Evolutionary conservation across 2,888 invertebrate species (phyloP).

Genomic region (Drosophila colorata): DNA sequence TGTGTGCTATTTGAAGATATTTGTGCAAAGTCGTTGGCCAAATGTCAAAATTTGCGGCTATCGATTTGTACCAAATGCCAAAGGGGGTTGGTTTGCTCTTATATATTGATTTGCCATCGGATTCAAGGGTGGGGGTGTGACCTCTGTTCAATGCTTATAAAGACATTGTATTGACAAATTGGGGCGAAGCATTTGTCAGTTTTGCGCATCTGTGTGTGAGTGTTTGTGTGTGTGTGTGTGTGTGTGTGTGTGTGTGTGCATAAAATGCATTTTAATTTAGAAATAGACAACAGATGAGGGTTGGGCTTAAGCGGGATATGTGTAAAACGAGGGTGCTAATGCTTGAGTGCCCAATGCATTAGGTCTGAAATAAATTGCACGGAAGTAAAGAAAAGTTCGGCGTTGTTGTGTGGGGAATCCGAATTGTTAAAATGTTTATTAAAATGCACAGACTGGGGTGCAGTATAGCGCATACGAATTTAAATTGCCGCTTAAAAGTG

Average conservation of each 20-base stretch:
- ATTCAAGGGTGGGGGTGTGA: constrained; percentile 16
- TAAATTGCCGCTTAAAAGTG: neutral
- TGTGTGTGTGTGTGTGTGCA: constrained; percentile 45
- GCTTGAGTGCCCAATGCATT: constrained; percentile 44
- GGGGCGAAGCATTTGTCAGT: constrained; percentile 42
- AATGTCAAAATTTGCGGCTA: constrained; percentile 78
- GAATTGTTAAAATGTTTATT: constrained; percentile 21
- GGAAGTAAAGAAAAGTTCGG: constrained; percentile 41
- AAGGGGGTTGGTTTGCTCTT: constrained; percentile 26
- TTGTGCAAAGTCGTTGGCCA: constrained; percentile 67
- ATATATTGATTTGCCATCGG: constrained; percentile 51
- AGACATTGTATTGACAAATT: constrained; percentile 59
- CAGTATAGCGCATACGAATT: neutral
- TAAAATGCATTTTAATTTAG: constrained; percentile 73
- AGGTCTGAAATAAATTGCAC: constrained; percentile 63
- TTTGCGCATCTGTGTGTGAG: neutral
- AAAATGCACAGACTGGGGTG: constrained; percentile 12
- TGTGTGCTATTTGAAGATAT: constrained; percentile 50
- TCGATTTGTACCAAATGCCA: constrained; percentile 60
- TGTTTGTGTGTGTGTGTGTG: neutral
- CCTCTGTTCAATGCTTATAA: constrained; percentile 45
- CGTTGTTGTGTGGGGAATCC: constrained; percentile 5
- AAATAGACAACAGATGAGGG: constrained; percentile 33
- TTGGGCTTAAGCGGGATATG: constrained; percentile 9
- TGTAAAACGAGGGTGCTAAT: constrained; percentile 58